phyloP scores from a whole-genome alignment of 2,797 vertebrate genomes.

The Manis pentadactyla region DNA sequence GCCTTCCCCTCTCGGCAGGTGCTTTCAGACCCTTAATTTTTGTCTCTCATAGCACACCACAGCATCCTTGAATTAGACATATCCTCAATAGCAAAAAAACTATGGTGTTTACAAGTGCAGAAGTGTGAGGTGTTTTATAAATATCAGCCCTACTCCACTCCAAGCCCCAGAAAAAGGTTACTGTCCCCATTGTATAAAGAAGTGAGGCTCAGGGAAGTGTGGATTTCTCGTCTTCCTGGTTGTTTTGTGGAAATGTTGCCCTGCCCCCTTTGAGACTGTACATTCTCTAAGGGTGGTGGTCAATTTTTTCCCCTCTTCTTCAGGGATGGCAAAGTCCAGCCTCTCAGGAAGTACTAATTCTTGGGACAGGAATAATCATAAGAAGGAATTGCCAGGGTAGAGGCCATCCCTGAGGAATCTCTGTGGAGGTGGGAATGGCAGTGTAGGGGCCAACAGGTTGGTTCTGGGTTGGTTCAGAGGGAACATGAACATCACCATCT shows the following conservation, averaged over 20 bases:
- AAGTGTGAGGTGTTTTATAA: not conserved
- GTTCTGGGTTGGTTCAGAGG: not conserved
- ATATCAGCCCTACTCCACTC: not conserved
- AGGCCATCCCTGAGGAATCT: not conserved
- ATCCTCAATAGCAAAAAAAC: not conserved
- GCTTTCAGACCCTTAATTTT: not conserved
- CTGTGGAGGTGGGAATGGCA: no score
- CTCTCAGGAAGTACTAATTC: not conserved
- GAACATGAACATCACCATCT: not conserved
- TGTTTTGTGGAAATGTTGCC: not conserved
- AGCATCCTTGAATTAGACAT: not conserved
- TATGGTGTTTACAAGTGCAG: not conserved
- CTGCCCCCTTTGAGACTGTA: not conserved
- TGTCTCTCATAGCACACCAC: not conserved
- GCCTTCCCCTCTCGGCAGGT: not conserved
- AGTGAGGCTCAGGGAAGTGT: not conserved
- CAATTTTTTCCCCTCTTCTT: not conserved
- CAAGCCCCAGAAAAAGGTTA: not conserved
- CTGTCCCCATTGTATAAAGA: not conserved
- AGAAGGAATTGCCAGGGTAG: not conserved
- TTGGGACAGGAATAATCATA: not conserved
- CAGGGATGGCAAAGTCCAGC: not conserved
- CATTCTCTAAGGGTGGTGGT: not conserved
- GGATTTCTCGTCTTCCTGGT: not conserved
- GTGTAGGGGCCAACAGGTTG: not conserved